phyloP scores from a whole-genome alignment of 2,888 invertebrate species.

The Lymantria monacha region DNA sequence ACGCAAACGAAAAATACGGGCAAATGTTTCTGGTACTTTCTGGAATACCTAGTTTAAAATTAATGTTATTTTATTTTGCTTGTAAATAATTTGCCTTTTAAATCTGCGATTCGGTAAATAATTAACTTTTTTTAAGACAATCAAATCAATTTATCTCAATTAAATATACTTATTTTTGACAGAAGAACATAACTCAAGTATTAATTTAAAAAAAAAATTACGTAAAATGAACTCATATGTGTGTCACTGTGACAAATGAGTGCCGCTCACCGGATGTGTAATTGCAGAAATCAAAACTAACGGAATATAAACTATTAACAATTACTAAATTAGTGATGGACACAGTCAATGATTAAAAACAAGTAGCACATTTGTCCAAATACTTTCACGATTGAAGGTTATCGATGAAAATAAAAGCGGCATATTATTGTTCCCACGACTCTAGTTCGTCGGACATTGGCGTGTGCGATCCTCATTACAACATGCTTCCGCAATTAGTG shows the following conservation, averaged over 20 bases:
- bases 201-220: no score
- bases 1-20: no score
- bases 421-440: constrained; percentile 49
- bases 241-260: constrained; percentile 13
- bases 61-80: no score
- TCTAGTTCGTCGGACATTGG: constrained; percentile 41
- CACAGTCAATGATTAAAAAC: constrained; percentile 15
- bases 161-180: no score
- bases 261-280: constrained; percentile 11
- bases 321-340: constrained; percentile 29
- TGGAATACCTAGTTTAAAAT: no score
- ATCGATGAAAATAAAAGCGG: constrained; percentile 31
- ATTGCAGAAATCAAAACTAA: constrained; percentile 25
- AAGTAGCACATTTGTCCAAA: constrained; percentile 32
- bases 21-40: no score
- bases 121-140: no score
- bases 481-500: constrained; percentile 70
- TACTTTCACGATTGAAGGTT: constrained; percentile 34
- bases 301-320: constrained; percentile 20
- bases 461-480: constrained; percentile 72
- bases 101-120: no score
- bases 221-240: constrained; percentile 5
- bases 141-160: no score
- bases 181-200: no score
- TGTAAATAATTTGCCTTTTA: no score